phyloP scores from a whole-genome alignment of 2,113 vertebrate species.

The Octodon degus region DNA sequence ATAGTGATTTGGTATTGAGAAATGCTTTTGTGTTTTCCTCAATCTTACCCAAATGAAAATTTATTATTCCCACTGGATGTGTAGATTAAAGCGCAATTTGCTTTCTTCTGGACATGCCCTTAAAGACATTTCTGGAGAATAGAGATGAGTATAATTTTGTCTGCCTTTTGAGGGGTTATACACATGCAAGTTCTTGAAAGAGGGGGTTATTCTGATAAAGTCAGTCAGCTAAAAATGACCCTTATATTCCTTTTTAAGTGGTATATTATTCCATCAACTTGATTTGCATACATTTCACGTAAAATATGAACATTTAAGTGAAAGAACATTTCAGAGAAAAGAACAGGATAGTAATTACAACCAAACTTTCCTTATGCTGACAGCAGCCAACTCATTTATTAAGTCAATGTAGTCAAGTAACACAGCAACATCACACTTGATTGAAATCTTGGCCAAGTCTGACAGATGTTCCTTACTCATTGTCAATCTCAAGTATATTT shows the following conservation, averaged over 20 bases:
- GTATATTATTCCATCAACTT: slow-evolving; percentile 59
- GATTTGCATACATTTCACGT: slow-evolving; percentile 68
- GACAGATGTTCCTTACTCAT: slow-evolving; percentile 88
- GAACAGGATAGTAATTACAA: slow-evolving; percentile 83
- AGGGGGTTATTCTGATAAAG: neutral
- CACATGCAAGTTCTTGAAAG: neutral
- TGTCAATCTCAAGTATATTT: slow-evolving; percentile 88
- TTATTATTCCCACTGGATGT: neutral
- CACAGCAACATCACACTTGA: slow-evolving; percentile 85
- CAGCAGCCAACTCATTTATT: slow-evolving; percentile 87
- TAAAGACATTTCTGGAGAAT: neutral
- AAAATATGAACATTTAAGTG: slow-evolving; percentile 72
- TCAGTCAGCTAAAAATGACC: neutral
- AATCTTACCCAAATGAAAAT: neutral
- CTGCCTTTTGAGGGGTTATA: neutral
- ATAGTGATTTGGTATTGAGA: neutral
- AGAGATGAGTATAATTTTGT: neutral
- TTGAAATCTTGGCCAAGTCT: slow-evolving; percentile 88
- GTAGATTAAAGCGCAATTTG: neutral
- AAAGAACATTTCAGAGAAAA: slow-evolving; percentile 76
- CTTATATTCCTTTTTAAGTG: slow-evolving; percentile 32
- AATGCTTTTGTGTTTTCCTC: neutral
- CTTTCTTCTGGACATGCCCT: neutral
- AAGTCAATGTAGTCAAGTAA: slow-evolving; percentile 85
- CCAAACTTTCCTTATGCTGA: slow-evolving; percentile 78